Conservation (phyloP, 1,140 invertebrate species). For the Drosophila sucinea region DNA sequence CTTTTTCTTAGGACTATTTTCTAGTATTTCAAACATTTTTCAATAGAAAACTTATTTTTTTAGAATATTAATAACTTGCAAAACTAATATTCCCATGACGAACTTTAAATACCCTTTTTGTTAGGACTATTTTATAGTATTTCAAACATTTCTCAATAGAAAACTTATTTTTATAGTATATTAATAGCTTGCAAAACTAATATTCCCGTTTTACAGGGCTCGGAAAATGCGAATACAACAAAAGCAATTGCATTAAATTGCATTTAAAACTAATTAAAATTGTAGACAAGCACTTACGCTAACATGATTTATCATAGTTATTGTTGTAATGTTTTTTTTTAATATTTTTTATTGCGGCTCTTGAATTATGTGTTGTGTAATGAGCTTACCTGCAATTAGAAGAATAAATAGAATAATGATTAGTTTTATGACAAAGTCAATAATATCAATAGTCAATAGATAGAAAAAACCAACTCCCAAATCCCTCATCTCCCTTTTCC, state of each 20-base stretch:
- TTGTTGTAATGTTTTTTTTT: conserved; percentile 32
- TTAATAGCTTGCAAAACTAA: too few species aligned
- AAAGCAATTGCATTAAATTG: conserved; percentile 64
- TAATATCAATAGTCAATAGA: not conserved
- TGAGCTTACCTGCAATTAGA: conserved; percentile 81
- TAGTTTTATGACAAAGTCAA: conserved; percentile 24
- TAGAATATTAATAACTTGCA: too few species aligned
- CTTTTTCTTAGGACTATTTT: too few species aligned
- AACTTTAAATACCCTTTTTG: too few species aligned
- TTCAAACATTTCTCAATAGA: too few species aligned
- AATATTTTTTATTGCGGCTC: conserved; percentile 33
- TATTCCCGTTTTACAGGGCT: not conserved
- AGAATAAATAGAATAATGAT: conserved; percentile 61
- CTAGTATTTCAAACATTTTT: too few species aligned
- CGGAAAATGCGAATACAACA: conserved; percentile 16
- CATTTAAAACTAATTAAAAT: conserved; percentile 78
- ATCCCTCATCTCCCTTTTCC: not conserved
- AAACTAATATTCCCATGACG: too few species aligned
- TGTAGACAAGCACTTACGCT: conserved; percentile 74
- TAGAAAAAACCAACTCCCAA: not conserved
- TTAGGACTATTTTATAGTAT: too few species aligned
- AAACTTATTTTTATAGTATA: too few species aligned
- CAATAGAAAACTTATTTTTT: too few species aligned
- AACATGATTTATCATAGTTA: conserved; percentile 44
- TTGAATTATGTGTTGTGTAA: conserved; percentile 55